A percentile compares a stretch with the other conserved stretches of the same genome.
Evolutionary conservation across 2,888 invertebrate genomes (phyloP).

Genomic region (Polyploca ridens): DNA sequence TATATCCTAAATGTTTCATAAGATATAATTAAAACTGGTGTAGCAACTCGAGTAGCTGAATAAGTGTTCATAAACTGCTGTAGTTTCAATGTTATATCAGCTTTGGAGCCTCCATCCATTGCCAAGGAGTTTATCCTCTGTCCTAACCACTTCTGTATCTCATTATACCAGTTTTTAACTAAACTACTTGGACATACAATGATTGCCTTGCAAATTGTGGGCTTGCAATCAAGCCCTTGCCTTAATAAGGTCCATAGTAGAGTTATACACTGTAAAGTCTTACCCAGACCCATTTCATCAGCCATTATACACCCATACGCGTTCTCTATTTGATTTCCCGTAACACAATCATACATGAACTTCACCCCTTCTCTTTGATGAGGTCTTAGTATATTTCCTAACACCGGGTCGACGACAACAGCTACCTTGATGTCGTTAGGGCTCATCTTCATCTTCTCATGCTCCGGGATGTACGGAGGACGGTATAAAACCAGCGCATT

Average conservation of each 20-base stretch:
- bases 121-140: constrained; percentile 92
- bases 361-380: constrained; percentile 99
- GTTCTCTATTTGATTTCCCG: constrained; percentile 93
- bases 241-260: constrained; percentile 96
- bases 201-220: constrained; percentile 95
- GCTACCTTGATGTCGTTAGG: constrained; percentile 90
- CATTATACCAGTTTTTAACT: constrained; percentile 99
- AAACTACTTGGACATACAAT: constrained; percentile 99
- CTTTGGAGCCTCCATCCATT: constrained; percentile 94
- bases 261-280: constrained; percentile 98
- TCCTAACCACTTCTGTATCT: constrained; percentile 98
- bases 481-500: constrained; percentile 95
- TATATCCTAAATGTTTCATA: constrained; percentile 99
- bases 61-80: constrained; percentile 93
- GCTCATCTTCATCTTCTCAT: constrained; percentile 93
- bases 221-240: constrained; percentile 96
- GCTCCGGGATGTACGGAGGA: constrained; percentile 93
- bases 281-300: constrained; percentile 99
- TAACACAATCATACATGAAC: constrained; percentile 99
- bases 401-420: constrained; percentile 97
- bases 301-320: constrained; percentile 99
- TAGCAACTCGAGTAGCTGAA: constrained; percentile 90
- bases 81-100: constrained; percentile 92
- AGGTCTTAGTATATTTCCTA: constrained; percentile 95
- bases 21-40: constrained; percentile 98